These are phyloP conservation scores for Heliconius aoede DNA, from an alignment of 2,888 invertebrate genomes.

Conservation along the genomic window DNA sequence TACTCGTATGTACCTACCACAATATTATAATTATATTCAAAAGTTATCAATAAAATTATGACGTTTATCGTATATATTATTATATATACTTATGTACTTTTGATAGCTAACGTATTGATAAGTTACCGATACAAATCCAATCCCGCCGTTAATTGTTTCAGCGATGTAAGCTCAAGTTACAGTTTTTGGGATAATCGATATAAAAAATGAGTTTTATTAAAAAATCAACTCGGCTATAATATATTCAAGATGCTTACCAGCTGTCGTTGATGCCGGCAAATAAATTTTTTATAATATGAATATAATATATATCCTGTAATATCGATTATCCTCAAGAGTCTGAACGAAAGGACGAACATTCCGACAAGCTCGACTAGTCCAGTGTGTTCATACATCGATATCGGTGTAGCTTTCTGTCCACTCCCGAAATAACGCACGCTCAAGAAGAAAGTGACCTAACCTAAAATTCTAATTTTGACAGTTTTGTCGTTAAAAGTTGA, in stretches of 20 bases:
- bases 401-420: constrained; percentile 53
- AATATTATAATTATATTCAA: not conserved
- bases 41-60: not conserved
- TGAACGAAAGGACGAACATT: constrained; percentile 51
- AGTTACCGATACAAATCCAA: constrained; percentile 28
- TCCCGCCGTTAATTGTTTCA: constrained; percentile 35
- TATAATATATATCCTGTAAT: not conserved
- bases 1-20: not conserved
- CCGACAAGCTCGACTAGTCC: constrained; percentile 66
- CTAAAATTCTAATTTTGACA: not conserved
- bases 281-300: not conserved
- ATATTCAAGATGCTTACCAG: too few species aligned
- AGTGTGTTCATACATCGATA: constrained; percentile 67
- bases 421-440: not conserved
- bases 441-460: not conserved
- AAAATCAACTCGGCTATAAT: too few species aligned
- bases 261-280: too few species aligned
- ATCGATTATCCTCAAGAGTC: not conserved
- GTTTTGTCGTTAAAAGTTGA: not conserved
- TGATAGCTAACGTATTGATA: constrained; percentile 23
- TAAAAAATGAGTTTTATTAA: too few species aligned
- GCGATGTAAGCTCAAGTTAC: constrained; percentile 21
- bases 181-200: constrained; percentile 9
- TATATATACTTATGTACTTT: constrained; percentile 13
- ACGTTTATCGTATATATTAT: not conserved